phyloP scores from a whole-genome alignment of 37 sponge, comb jelly and placozoan genomes.

The Mnemiopsis leidyi region DNA sequence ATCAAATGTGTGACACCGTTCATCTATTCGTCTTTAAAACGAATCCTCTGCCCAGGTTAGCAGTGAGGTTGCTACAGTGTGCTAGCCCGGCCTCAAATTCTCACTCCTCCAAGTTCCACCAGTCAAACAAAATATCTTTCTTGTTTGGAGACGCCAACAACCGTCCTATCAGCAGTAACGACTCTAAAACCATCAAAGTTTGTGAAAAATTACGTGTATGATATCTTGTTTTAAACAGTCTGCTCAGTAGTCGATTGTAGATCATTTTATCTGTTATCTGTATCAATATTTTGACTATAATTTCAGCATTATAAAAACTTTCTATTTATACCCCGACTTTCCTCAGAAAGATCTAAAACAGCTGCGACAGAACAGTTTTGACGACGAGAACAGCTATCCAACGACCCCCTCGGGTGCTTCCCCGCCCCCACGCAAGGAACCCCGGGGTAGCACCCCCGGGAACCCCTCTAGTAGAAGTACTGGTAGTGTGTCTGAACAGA shows the following conservation, averaged over 20 bases:
- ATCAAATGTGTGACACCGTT: too few relatives aligned
- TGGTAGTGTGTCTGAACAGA: not conserved
- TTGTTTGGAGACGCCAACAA: constrained; percentile 22
- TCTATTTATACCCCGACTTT: not conserved
- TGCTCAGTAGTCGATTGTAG: not conserved
- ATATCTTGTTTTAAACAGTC: not conserved
- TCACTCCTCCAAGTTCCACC: constrained; percentile 16
- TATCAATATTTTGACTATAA: not conserved
- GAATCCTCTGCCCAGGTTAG: constrained; percentile 1
- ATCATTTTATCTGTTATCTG: not conserved
- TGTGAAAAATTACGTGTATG: too few relatives aligned
- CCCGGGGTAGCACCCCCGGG: not conserved
- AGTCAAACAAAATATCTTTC: constrained; percentile 48
- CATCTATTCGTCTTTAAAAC: too few relatives aligned
- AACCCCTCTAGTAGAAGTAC: not conserved
- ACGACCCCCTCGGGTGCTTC: not conserved
- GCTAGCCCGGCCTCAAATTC: constrained; percentile 35
- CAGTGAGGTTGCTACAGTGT: constrained; percentile 54
- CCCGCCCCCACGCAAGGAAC: not conserved
- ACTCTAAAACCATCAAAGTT: not conserved
- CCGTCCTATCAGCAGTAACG: constrained; percentile 39
- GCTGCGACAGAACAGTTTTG: constrained; percentile 4
- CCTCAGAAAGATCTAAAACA: constrained; percentile 60
- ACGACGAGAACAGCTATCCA: not conserved
- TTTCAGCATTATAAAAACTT: not conserved